Base-by-base conservation (phyloP, 1,140 invertebrate species). In the Pogonognathellus flavescens region DNA sequence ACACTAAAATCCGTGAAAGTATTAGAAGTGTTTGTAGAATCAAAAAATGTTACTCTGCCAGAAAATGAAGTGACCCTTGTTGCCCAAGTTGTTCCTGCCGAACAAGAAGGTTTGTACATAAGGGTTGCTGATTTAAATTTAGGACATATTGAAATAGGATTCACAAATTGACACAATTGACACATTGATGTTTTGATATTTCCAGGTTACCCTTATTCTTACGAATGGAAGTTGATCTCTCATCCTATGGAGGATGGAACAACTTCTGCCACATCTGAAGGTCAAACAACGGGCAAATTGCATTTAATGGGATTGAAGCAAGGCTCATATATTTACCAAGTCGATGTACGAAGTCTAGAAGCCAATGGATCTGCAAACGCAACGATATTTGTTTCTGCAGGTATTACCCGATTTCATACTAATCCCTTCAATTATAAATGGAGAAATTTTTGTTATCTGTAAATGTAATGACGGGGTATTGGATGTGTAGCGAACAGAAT, bases 301-400 rank as follows among this genome's bases (percentile, higher is more conserved):
- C 94, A 94, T 87, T 91, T 96, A 10, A 94, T 93, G 52, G 94
- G 96, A 89, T 91, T 96, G 1, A 94, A 94, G 0, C 95, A 96
- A 90, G 97, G 97, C 1, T 91, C 96, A 59, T 99, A 98, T 90
- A 94, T 93, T 59, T 97, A 98, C 90, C 96, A 96, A 91, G 95
- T 98, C 52, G 94, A 93, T 62, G 97, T 97, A 0, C 95, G 93
- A 9, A 94, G 93, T 86, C 90, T 92, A 3, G 93, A 93, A 88
- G 93, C 94, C 52, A 95, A 94, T 90, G 97, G 97, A 22, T 95
- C 97, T 90, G 94, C 95, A 0, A 94, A 94, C 89, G 96, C 96
- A 0, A 98, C 98, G 91, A 95, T 98, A 1, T 97, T 95, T n/a
- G 97, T 98, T 25, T 90, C 95, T 87, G 95, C 97, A 87, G 92